Evolutionary conservation across 2,888 invertebrate species (phyloP).

Genomic region (Amphimallon solstitiale): DNA sequence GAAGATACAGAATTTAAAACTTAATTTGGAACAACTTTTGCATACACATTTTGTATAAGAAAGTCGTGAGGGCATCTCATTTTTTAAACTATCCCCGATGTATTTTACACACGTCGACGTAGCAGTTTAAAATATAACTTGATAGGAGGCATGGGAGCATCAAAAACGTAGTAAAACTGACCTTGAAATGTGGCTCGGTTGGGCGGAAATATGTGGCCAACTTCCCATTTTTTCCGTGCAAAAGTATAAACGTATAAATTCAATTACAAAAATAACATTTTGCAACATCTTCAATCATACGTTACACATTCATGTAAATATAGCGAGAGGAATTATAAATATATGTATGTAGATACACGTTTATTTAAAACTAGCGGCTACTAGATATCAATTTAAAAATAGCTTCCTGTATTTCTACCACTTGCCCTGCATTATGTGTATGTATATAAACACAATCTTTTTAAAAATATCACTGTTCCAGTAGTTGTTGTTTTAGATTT

Average conservation of each 20-base stretch:
- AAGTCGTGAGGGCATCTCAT: too few species aligned
- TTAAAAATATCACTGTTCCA: constrained; percentile 9
- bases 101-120: too few species aligned
- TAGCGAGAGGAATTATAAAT: not conserved
- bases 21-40: too few species aligned
- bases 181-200: not conserved
- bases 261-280: constrained; percentile 12
- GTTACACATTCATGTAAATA: not conserved
- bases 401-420: not conserved
- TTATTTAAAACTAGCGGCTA: constrained; percentile 8
- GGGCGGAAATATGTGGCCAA: not conserved
- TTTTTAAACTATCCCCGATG: too few species aligned
- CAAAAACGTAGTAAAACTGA: constrained; percentile 10
- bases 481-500: not conserved
- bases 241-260: not conserved
- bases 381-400: not conserved
- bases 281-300: not conserved
- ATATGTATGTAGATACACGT: constrained; percentile 4
- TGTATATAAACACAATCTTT: constrained; percentile 4
- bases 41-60: too few species aligned
- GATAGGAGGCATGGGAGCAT: not conserved
- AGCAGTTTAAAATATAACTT: not conserved
- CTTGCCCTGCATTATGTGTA: too few species aligned
- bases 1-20: too few species aligned
- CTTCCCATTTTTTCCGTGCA: constrained; percentile 11